Conservation (phyloP, 2,888 invertebrate genomes). For the Synergus laeviventris region DNA sequence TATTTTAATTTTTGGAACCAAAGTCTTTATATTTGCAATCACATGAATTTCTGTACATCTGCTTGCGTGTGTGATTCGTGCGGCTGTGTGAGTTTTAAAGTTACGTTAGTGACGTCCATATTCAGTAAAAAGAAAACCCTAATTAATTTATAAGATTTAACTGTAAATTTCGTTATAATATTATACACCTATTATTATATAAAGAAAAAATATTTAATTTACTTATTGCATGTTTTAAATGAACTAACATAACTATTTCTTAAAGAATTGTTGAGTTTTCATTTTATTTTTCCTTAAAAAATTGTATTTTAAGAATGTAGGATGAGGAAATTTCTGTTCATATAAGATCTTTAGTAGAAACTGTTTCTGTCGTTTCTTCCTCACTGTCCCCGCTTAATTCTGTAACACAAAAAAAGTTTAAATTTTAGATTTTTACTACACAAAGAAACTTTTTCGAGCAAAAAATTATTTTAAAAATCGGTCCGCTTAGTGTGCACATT, state of each 20-base stretch:
- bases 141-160: slow-evolving; percentile 44
- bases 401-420: slow-evolving; percentile 60
- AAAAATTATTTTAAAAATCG: too few species aligned
- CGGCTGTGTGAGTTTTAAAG: slow-evolving; percentile 4
- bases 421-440: slow-evolving; percentile 41
- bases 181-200: slow-evolving; percentile 27
- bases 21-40: slow-evolving; percentile 31
- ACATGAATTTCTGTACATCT: not conserved
- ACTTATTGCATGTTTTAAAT: slow-evolving; percentile 42
- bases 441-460: not conserved
- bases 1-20: not conserved
- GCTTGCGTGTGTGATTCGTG: slow-evolving; percentile 9
- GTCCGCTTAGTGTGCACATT: too few species aligned
- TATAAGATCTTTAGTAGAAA: slow-evolving; percentile 64
- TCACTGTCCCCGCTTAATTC: slow-evolving; percentile 76
- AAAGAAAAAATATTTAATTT: not conserved
- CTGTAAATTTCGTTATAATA: slow-evolving; percentile 45
- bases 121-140: slow-evolving; percentile 31
- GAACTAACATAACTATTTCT: slow-evolving; percentile 16
- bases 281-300: slow-evolving; percentile 54
- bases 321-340: slow-evolving; percentile 53
- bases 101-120: slow-evolving; percentile 29
- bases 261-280: slow-evolving; percentile 42
- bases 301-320: slow-evolving; percentile 43
- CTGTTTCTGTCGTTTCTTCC: slow-evolving; percentile 72